phyloP scores from a whole-genome alignment of 1,140 invertebrate genomes.

The Antheraea pernyi region DNA sequence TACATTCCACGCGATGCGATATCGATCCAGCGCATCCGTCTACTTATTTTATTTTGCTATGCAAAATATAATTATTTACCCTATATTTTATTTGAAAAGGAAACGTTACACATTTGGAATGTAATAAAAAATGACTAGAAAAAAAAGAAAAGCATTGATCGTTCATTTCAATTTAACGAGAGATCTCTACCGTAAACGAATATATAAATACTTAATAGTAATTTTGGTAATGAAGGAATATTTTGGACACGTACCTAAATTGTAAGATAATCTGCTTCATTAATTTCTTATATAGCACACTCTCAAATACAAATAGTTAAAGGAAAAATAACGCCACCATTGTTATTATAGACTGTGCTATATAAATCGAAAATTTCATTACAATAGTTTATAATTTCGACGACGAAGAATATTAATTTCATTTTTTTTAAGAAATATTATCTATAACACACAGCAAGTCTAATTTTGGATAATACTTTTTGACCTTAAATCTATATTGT shows the following conservation, averaged over 20 bases:
- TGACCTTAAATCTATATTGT: slow-evolving; percentile 67
- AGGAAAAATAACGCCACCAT: slow-evolving; percentile 24
- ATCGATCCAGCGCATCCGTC: slow-evolving; percentile 41
- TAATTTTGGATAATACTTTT: slow-evolving; percentile 77
- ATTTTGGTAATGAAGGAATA: slow-evolving; percentile 32
- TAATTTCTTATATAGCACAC: slow-evolving; percentile 31
- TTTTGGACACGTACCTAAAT: slow-evolving; percentile 32
- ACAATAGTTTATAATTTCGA: slow-evolving; percentile 37
- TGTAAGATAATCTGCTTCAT: slow-evolving; percentile 11
- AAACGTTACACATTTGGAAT: slow-evolving; percentile 69
- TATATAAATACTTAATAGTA: slow-evolving; percentile 33
- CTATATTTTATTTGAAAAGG: slow-evolving; percentile 52
- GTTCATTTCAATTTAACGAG: slow-evolving; percentile 38
- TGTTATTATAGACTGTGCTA: slow-evolving; percentile 34
- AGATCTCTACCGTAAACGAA: slow-evolving; percentile 49
- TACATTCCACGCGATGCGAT: slow-evolving; percentile 44
- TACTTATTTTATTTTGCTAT: slow-evolving; percentile 72
- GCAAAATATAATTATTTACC: slow-evolving; percentile 69
- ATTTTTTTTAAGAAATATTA: slow-evolving; percentile 55
- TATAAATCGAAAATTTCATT: slow-evolving; percentile 24
- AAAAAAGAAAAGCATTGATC: slow-evolving; percentile 46
- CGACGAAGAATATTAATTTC: slow-evolving; percentile 50
- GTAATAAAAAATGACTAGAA: slow-evolving; percentile 74
- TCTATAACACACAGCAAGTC: slow-evolving; percentile 71
- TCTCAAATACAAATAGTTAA: slow-evolving; percentile 26